Base-by-base conservation (phyloP, 2,888 invertebrate species). In the Steinernema scapterisci region DNA sequence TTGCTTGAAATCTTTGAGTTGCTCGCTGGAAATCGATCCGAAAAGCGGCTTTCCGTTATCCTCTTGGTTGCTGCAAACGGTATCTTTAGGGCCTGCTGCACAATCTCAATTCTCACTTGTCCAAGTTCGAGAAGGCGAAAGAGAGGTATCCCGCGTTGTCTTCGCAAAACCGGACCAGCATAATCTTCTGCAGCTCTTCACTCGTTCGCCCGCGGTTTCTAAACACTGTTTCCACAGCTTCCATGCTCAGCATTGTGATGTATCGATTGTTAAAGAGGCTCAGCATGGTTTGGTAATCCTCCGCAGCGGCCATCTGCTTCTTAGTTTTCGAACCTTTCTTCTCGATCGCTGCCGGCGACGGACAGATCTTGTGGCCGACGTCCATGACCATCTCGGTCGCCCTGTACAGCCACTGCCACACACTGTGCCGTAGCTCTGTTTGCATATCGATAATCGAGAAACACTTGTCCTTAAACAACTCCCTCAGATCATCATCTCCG, bases 271-370 rank as follows among this genome's bases (percentile, higher is more conserved):
- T 83, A 75, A 81, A 83, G n/a, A 83, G 76, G 70, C 79, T 80
- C 56, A 81, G 73, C 77, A 83, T 78, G 19, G 83, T 83, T 43
- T 82, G 82, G 74, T 83, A 83, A 27, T 83, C 83, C 73, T 83
- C 83, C 1, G 79, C 76, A 6, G 83, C 82, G 0, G 83, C 82
- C 77, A 82, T 79, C 73, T 83, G 83, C 54, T 81, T 81, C 76
- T 82, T 82, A 0, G 83, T 83, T 45, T 83, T 83, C n/a, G 81
- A 76, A 2, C 81, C 77, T 43, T 83, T 83, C 74, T 82, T 82
- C 51, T 83, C 83, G 7, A 70, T 46, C 21, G 45, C 71, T 6
- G 45, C 70, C 0, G 83, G 83, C 1, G 80, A 78, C 3, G 83
- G 83, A 54, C 82, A 82, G 9, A 83, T 44, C 54, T 81, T 80